Percentiles rank a stretch among this genome's conserved stretches.
Conservation (phyloP, 2,888 invertebrate genomes). For the Harpalus rufipes region DNA sequence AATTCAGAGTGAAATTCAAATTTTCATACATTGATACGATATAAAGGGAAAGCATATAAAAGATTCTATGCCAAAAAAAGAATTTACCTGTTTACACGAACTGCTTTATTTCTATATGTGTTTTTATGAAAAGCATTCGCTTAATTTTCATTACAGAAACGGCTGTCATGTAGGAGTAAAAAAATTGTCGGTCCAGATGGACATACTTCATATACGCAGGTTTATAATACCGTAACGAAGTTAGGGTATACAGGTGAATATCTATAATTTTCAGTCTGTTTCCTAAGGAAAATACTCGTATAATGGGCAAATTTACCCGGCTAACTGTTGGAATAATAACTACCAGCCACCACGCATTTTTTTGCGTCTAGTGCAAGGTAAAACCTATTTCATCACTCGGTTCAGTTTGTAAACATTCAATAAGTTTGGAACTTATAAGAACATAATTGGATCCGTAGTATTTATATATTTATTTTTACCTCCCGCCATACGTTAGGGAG, state of each 20-base stretch:
- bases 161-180: not conserved
- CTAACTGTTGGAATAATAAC: slow-evolving; percentile 18
- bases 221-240: not conserved
- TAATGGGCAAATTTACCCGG: slow-evolving; percentile 27
- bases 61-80: not conserved
- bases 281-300: slow-evolving; percentile 44
- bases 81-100: not conserved
- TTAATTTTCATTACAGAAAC: slow-evolving; percentile 24
- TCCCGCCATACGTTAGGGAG: no score
- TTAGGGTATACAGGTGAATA: not conserved
- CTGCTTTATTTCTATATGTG: slow-evolving; percentile 15
- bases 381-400: not conserved
- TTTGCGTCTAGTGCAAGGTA: slow-evolving; percentile 16
- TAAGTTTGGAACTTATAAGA: slow-evolving; percentile 19
- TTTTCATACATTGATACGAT: not conserved
- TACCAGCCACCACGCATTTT: slow-evolving; percentile 24
- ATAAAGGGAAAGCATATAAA: not conserved
- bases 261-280: slow-evolving; percentile 43
- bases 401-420: slow-evolving; percentile 1
- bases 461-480: not conserved
- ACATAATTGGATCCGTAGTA: not conserved
- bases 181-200: not conserved
- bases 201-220: not conserved
- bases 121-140: slow-evolving; percentile 32
- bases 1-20: slow-evolving; percentile 64